Evolutionary conservation across 1,140 invertebrate species (phyloP).

Genomic region (Penaeus vannamei): DNA sequence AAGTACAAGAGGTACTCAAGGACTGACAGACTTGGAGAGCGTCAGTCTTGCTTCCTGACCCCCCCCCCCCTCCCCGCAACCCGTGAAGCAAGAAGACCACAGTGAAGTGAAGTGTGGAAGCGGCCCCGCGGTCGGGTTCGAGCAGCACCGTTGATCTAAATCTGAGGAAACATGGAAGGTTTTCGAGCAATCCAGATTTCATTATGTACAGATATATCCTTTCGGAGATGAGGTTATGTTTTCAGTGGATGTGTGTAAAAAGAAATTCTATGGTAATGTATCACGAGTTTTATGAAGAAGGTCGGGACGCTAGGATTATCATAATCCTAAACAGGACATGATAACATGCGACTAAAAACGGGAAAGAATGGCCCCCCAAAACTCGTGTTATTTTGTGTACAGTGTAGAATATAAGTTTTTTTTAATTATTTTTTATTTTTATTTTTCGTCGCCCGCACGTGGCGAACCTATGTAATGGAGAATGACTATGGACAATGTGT

Average conservation of each 20-base stretch:
- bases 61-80: neutral
- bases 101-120: neutral
- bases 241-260: conserved; percentile 37
- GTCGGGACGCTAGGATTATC: conserved; percentile 26
- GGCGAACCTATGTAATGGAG: conserved; percentile 49
- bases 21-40: neutral
- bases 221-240: conserved; percentile 16
- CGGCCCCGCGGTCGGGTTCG: neutral
- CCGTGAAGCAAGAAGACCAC: neutral
- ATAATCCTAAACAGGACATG: conserved; percentile 30
- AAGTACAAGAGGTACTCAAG: neutral
- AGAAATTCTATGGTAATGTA: conserved; percentile 41
- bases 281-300: conserved; percentile 3
- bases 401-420: conserved; percentile 57
- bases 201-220: conserved; percentile 43
- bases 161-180: neutral
- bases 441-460: conserved; percentile 4
- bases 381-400: conserved; percentile 65
- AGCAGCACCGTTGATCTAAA: too few species aligned
- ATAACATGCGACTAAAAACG: neutral
- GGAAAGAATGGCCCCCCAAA: conserved; percentile 42
- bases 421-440: too few species aligned
- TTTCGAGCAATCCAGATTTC: conserved; percentile 58
- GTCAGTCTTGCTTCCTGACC: too few species aligned
- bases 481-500: conserved; percentile 43